Conservation (phyloP, 30 jellyfish, hydroid and myxozoan species). For the Aurelia sp. region DNA sequence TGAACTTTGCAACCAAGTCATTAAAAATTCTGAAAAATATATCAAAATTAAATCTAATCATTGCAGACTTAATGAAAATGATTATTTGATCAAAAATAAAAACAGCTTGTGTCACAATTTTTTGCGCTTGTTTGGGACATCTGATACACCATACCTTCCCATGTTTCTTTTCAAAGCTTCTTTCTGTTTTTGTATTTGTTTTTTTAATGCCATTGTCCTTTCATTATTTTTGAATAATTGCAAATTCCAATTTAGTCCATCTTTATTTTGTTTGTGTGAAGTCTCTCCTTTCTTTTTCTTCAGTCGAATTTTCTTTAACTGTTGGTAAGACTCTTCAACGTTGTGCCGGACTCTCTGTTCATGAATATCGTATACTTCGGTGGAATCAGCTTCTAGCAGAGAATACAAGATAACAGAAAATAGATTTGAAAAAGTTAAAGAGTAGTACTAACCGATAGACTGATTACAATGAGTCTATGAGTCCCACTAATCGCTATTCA, state of each 20-base stretch:
- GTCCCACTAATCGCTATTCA: too few species aligned
- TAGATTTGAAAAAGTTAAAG: too few species aligned
- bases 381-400: slow-evolving; percentile 8
- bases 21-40: too few species aligned
- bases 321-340: slow-evolving; percentile 77
- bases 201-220: slow-evolving; percentile 51
- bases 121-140: too few species aligned
- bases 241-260: slow-evolving; percentile 55
- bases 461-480: too few species aligned
- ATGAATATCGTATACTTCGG: neutral
- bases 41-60: too few species aligned
- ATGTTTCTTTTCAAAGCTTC: slow-evolving; percentile 78
- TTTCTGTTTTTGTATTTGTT: slow-evolving; percentile 52
- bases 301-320: slow-evolving; percentile 51
- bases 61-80: too few species aligned
- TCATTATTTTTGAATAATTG: slow-evolving; percentile 79
- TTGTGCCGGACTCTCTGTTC: slow-evolving; percentile 44
- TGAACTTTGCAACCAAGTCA: too few species aligned
- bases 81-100: too few species aligned
- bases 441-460: too few species aligned
- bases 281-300: slow-evolving; percentile 50
- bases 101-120: too few species aligned
- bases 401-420: too few species aligned
- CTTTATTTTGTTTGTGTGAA: neutral
- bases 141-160: slow-evolving; percentile 65